A percentile compares a stretch with the other conserved stretches of the same genome.
Conservation (phyloP, 2,113 vertebrate genomes). For the Grantiella picta region DNA sequence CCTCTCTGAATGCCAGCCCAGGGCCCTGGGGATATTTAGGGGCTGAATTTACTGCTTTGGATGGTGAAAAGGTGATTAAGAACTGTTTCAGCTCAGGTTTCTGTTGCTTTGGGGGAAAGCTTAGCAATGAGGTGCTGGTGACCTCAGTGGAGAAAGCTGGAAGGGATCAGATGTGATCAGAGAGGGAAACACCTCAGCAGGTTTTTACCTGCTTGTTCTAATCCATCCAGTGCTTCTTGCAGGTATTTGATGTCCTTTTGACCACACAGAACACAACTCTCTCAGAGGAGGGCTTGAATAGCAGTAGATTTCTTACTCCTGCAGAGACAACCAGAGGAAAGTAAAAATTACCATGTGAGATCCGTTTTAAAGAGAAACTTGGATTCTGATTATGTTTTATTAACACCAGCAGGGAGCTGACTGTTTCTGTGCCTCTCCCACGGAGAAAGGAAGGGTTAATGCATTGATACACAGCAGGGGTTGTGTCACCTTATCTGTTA, state of each 20-base stretch:
- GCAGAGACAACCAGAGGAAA: not conserved
- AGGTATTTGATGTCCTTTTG: not conserved
- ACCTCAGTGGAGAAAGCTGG: not conserved
- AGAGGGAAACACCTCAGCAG: not conserved
- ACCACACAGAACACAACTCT: not conserved
- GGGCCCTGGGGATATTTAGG: not conserved
- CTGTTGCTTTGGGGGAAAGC: not conserved
- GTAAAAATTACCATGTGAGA: not conserved
- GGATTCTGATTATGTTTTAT: not conserved
- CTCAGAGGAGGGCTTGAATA: not conserved
- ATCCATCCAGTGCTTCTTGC: not conserved
- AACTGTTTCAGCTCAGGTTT: not conserved
- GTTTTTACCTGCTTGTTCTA: not conserved
- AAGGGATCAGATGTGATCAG: not conserved
- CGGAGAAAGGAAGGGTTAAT: not conserved
- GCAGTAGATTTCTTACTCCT: not conserved
- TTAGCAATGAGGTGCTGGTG: not conserved
- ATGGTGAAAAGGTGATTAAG: not conserved
- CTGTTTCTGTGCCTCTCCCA: not conserved
- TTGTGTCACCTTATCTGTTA: not conserved
- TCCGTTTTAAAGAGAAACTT: not conserved
- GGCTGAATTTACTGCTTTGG: not conserved
- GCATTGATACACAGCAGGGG: fast-evolving
- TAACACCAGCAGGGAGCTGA: not conserved
- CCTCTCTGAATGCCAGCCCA: not conserved